Evolutionary conservation across 2,113 vertebrate species (phyloP), one percentile per base, ranked within the genome.

Genomic region (Pseudorasbora parva): DNA sequence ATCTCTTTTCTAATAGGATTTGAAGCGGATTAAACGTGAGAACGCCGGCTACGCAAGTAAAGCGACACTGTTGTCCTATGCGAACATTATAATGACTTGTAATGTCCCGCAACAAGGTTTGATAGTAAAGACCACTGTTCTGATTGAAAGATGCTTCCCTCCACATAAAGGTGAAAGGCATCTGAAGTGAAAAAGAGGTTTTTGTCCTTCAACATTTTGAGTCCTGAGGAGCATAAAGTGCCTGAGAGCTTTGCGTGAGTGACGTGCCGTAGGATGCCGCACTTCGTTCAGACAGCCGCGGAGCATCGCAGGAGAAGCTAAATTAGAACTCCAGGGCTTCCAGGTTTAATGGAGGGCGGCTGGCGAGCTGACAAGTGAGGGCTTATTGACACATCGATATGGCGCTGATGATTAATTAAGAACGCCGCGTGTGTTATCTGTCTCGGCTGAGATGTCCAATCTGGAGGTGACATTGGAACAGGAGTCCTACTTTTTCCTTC

Each of bases 381-480:
- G 85, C 81, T 90, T 90, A 86, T 87, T 91, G 88, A 87, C 89
- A 89, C 86, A 87, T 90, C 88, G 88, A 89, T 90, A 90, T 81
- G 87, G 84, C 83, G 78, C 86, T 89, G 86, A 90, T 90, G 88
- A 92, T 90, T 90, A 91, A 93, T 91, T 90, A 91, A 88, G 81
- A 87, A 51, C 66, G 69, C 68, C 47, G 5, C 76, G 82, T 89
- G 86, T 88, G 89, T 90, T 89, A 88, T 90, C 80, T 82, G 86
- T 86, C 85, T 86, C 78, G 59, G 82, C 85, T 88, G 78, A 86
- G 71, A 74, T 81, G 88, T 89, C 83, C 90, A 90, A 91, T 91
- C 89, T 92, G 92, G 85, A 90, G 86, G 85, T 93, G 93, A 93
- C 94, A 92, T 94, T 93, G 92, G 82, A 77, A 77, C 71, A 81